Percentiles rank a stretch among this genome's conserved stretches.
phyloP scores from a whole-genome alignment of 2,888 invertebrate genomes.

The Brenthis daphne region DNA sequence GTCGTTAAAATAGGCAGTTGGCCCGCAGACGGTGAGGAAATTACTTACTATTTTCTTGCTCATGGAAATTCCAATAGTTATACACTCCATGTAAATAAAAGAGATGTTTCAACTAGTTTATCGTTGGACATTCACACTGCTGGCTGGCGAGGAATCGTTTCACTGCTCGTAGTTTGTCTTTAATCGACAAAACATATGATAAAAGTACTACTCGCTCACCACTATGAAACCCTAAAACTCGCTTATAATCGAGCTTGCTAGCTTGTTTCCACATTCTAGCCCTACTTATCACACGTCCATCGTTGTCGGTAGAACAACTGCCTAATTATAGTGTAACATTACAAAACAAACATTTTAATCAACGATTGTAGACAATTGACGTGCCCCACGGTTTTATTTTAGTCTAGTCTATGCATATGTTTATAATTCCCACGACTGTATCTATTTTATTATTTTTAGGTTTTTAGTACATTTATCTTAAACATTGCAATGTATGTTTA shows the following conservation, averaged over 20 bases:
- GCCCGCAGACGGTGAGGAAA: conserved; percentile 25
- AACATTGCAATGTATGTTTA: too few relatives aligned
- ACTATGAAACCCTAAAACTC: background rate
- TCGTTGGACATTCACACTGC: background rate
- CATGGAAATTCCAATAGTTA: conserved; percentile 11
- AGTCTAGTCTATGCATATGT: too few relatives aligned
- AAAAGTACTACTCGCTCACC: conserved; percentile 6
- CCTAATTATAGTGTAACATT: conserved; percentile 1
- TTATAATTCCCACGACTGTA: too few relatives aligned
- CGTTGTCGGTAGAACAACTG: background rate
- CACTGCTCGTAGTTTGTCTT: conserved; percentile 14
- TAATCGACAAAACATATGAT: conserved; percentile 8
- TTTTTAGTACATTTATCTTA: too few relatives aligned
- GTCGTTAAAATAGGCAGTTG: conserved; percentile 14
- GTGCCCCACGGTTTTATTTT: too few relatives aligned
- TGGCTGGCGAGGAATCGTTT: conserved; percentile 1
- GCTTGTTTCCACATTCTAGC: conserved; percentile 11
- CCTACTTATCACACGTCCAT: conserved; percentile 11
- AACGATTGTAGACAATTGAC: too few relatives aligned
- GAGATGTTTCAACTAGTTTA: conserved; percentile 9
- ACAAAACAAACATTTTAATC: background rate
- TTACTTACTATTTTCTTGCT: conserved; percentile 25
- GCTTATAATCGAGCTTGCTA: conserved; percentile 7
- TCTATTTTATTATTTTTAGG: too few relatives aligned
- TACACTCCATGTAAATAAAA: background rate